Evolutionary conservation across 2,797 vertebrate genomes (phyloP).

Genomic region (Micrastur ruficollis): DNA sequence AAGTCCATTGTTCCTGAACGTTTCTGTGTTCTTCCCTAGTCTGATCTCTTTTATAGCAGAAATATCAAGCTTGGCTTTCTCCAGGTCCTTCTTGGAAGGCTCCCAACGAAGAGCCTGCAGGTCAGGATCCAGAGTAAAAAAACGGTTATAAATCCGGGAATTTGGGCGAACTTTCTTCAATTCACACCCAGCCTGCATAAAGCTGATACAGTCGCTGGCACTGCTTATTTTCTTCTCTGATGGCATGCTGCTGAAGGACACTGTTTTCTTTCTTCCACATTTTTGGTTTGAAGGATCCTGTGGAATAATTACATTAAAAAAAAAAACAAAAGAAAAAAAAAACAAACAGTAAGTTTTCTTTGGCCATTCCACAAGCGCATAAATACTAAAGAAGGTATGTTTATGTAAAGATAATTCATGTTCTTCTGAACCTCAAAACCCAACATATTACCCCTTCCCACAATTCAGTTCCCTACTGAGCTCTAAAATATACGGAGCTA

Average conservation of each 20-base stretch:
- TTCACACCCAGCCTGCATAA: conserved; percentile 98
- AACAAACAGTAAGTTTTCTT: background rate
- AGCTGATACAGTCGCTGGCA: conserved; percentile 92
- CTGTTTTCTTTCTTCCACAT: conserved; percentile 91
- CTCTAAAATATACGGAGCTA: background rate
- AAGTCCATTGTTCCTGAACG: conserved; percentile 91
- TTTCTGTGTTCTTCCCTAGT: conserved; percentile 95
- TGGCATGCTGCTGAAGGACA: conserved; percentile 98
- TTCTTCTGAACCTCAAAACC: conserved; percentile 1
- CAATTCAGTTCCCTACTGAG: background rate
- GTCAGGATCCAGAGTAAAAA: conserved; percentile 92
- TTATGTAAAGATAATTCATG: background rate
- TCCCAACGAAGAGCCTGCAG: conserved; percentile 95
- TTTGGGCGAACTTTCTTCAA: conserved; percentile 96
- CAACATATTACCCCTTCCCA: background rate
- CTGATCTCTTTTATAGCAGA: conserved; percentile 90
- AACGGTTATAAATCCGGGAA: conserved; percentile 92
- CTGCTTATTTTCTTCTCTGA: conserved; percentile 98
- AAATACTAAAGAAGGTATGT: background rate
- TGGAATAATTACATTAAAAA: conserved; percentile 13
- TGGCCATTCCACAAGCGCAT: background rate
- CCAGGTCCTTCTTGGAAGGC: conserved; percentile 94
- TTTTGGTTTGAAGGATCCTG: conserved; percentile 95
- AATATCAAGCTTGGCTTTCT: conserved; percentile 92
- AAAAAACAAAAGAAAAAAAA: background rate